Base-by-base conservation (phyloP, 1,140 invertebrate genomes). In the Lerema accius region DNA sequence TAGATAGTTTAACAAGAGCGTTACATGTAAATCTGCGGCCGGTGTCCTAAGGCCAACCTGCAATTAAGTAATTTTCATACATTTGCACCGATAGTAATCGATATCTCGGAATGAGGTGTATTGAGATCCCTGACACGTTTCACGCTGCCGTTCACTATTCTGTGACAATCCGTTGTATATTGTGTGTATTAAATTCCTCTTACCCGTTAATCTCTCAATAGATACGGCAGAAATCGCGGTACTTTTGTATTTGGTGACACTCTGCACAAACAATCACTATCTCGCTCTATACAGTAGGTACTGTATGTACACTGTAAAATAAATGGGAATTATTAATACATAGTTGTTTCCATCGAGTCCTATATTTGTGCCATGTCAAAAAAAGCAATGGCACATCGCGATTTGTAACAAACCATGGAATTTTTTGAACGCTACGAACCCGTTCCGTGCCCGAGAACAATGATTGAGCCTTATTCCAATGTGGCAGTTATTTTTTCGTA, bases 51-150 rank as follows among this genome's bases (percentile, higher is more conserved):
- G 42, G 51, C 53, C 14, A 56, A 23, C 1, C 39, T 42, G 51
- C 39, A 56, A 56, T 56, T 43, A 56, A 43, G 51, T 56, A 56
- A 56, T 56, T 56, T 56, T 56, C 51, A 56, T 56, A 56, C 23
- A 55, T 55, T 55, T 55, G 23, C 51, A 55, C 37, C 42, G 39
- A 55, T 55, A 55, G 51, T 55, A 55, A 55, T 55, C 23, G 51
- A 55, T 55, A 55, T 55, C 51, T 39, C 13, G 0, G 39, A 55
- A 55, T 43, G 51, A 55, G 51, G 51, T 40, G 51, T 14, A 55
- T 43, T 26, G 37, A 48, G 37, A 40, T 53, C 49, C 49, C 49
- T 53, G 49, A 48, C 45, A 48, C 50, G 35, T 55, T 55, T 55
- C 50, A 15, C 40, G 35, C n/a, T 19, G 37, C 50, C 50, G 11